Percentiles rank a stretch among this genome's conserved stretches.
Conservation (phyloP, 2,888 invertebrate genomes). For the Beris chalybata region DNA sequence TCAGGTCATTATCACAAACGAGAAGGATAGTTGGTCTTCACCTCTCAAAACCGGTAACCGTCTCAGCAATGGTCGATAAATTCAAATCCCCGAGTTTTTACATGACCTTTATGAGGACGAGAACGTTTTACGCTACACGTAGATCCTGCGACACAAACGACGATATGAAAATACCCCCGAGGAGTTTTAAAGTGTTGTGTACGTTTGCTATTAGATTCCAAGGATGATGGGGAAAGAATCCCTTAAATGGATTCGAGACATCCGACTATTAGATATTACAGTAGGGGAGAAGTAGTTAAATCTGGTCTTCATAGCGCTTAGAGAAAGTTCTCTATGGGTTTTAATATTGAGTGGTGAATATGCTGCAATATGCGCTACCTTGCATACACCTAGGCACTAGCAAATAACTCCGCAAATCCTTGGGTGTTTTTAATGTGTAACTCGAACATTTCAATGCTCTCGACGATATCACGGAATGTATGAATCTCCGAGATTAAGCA, state of each 20-base stretch:
- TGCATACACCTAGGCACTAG: too few species aligned
- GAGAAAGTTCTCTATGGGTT: too few species aligned
- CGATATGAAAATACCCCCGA: neutral
- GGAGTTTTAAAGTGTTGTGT: slow-evolving; percentile 4
- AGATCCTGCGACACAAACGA: neutral
- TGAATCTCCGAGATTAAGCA: too few species aligned
- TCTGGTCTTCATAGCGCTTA: neutral
- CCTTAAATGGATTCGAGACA: slow-evolving; percentile 5
- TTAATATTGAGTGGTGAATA: too few species aligned
- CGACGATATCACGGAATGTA: too few species aligned
- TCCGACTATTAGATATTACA: slow-evolving; percentile 3
- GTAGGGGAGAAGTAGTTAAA: neutral
- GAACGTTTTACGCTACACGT: neutral
- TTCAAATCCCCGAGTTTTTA: neutral
- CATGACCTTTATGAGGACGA: neutral
- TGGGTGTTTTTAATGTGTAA: too few species aligned
- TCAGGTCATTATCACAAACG: neutral
- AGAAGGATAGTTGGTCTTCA: neutral
- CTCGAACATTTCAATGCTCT: too few species aligned
- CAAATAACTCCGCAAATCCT: too few species aligned
- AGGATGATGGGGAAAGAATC: slow-evolving; percentile 1
- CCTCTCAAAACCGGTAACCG: neutral
- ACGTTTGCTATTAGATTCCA: neutral
- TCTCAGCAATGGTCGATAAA: neutral
- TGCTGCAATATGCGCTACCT: too few species aligned